phyloP scores from a whole-genome alignment of 2,113 vertebrate species.

The Sporophila hypoxantha region DNA sequence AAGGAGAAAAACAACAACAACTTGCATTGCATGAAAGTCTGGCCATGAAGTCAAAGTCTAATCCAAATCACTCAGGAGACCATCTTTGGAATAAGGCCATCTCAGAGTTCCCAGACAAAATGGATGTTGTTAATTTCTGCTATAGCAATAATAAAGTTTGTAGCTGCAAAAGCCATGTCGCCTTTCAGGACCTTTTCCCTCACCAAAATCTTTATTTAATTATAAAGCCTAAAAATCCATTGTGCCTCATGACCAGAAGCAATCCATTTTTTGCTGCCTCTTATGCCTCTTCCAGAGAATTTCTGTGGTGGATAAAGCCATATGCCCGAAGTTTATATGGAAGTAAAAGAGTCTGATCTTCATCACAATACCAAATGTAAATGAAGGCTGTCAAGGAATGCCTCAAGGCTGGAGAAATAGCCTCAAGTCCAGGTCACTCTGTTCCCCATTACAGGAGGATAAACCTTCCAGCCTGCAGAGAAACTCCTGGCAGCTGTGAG shows the following conservation, averaged over 20 bases:
- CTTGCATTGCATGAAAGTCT: conserved; percentile 44
- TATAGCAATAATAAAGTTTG: conserved; percentile 4
- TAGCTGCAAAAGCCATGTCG: not conserved
- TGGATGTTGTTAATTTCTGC: not conserved
- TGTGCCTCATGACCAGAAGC: not conserved
- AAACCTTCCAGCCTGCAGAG: not conserved
- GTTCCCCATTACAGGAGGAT: not conserved
- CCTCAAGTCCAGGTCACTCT: not conserved
- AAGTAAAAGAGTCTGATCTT: conserved; percentile 4
- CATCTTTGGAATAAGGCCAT: conserved; percentile 44
- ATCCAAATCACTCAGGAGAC: conserved; percentile 45
- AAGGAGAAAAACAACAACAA: conserved; percentile 15
- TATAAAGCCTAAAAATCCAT: not conserved
- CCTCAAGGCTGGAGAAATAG: not conserved
- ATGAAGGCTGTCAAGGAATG: not conserved
- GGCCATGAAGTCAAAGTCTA: conserved; percentile 36
- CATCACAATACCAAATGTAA: conserved; percentile 4
- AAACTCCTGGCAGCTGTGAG: not conserved
- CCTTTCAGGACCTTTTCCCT: not conserved
- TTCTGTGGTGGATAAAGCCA: not conserved
- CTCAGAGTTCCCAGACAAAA: conserved; percentile 23
- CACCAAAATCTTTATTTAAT: conserved; percentile 1
- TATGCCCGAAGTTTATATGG: not conserved
- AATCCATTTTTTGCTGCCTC: not conserved
- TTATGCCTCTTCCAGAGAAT: not conserved